Base-by-base conservation (phyloP, 2,797 vertebrate genomes). In the Luscinia luscinia region DNA sequence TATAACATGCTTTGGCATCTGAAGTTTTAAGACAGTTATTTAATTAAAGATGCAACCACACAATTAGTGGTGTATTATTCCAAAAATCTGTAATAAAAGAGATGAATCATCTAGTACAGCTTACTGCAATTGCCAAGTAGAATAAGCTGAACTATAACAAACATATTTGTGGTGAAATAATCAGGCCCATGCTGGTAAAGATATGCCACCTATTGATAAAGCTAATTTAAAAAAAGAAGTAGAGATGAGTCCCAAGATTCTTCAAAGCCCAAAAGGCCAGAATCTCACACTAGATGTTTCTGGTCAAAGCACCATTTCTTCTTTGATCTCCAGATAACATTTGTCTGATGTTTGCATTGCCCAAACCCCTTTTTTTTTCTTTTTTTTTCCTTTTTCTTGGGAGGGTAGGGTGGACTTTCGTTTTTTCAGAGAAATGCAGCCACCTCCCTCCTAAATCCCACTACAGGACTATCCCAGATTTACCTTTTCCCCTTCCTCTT, bases 21-120 rank as follows among this genome's bases (percentile, higher is more conserved):
- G 0, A 61, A 75, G 21, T 36, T 89, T 91, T 83, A 54, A 73
- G 30, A 62, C 3, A 66, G 66, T 59, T 79, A 78, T 4, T 34
- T 61, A 76, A 95, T 88, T 86, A 61, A 90, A 92, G 59, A 21
- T 76, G 79, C 61, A 90, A 59, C 74, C 52, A 84, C 32, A 51
- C 41, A 67, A 87, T 74, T 58, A 80, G 67, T 63, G 52, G 34
- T 28, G 19, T 34, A 18, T 84, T 76, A 76, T 61, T 93, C 59
- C 45, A 92, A 83, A 90, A 49, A 27, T 27, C n/a, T 61, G 18
- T 22, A 86, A 75, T 9, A 77, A 78, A 77, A 78, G 66, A 93
- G 41, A 89, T 90, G 64, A 95, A 68, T 89, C 59, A 87, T 43
- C 38, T 12, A 46, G 30, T 5, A 28, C 1, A 84, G 68, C 27